Evolutionary conservation across 2,797 vertebrate species (phyloP), one percentile per base, ranked within the genome.

Genomic region (Dendrocincla tyrannina): DNA sequence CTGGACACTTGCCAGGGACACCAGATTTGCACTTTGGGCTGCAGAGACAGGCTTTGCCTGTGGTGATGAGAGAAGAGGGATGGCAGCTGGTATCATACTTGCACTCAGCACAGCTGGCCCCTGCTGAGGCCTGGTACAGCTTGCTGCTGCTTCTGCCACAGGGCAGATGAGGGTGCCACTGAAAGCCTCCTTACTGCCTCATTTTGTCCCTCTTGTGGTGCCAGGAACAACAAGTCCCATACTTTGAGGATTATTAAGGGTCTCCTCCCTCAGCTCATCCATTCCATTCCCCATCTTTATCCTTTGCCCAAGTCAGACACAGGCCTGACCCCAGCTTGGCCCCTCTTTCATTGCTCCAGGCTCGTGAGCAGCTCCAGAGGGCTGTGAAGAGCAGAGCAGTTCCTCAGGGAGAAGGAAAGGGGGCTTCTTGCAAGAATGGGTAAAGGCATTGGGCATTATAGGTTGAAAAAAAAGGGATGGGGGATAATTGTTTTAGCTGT

Each of bases 391-490:
- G 35, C 41, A 66, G 25, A 55, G 35, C 13, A 47, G 13, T 25
- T 70, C 41, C 50, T 79, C 68, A 75, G 79, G 10, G 17, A 67
- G 19, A 84, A 72, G 14, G 30, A n/a, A 76, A 80, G 23, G 30
- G 25, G 13, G 9, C 5, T 66, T 80, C 25, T 66, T 66, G 27
- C 19, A 67, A 30, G 47, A 76, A 11, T 16, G 6, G 33, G 3
- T n/a, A n/a, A 62, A 76, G 58, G 17, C 5, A 37, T 2, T 41
- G 63, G 30, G 27, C 3, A 5, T 23, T 10, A n/a, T 1, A 49
- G 11, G 2, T 11, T 2, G 2, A n/a, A n/a, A 2, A 10, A 37
- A 77, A 58, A 18, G 24, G 32, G 7, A 44, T 2, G 0, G 17
- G 8, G 1, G 1, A 20, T 42, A 44, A 27, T 10, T 52, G 10